Evolutionary conservation across 2,797 vertebrate genomes (phyloP).

Genomic region (Orestias chungarensis): DNA sequence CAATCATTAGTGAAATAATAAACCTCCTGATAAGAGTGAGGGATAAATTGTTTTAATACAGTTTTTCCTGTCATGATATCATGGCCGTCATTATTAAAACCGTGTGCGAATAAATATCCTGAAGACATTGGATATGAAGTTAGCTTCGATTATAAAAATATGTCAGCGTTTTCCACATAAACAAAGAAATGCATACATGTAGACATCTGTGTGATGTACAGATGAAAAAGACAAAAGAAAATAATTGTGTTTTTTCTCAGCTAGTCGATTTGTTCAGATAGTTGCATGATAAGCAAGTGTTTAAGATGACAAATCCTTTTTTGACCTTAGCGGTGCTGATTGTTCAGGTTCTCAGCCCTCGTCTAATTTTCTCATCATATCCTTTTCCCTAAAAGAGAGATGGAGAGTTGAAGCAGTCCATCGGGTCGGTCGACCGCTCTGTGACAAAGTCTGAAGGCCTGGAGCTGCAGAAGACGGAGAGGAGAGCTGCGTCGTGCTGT

Average conservation of each 20-base stretch:
- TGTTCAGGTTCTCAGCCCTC: neutral
- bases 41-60: neutral
- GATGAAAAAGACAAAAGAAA: neutral
- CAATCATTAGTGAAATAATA: neutral
- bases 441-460: slow-evolving; percentile 47
- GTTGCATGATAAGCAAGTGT: neutral
- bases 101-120: too few species aligned
- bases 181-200: neutral
- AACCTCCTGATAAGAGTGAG: neutral
- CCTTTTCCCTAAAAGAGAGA: slow-evolving; percentile 69
- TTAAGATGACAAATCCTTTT: neutral
- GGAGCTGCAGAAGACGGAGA: slow-evolving; percentile 46
- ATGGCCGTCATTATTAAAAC: neutral
- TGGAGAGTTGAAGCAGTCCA: slow-evolving; percentile 69
- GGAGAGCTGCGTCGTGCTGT: slow-evolving; percentile 46
- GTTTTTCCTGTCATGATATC: neutral
- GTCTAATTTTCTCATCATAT: slow-evolving; percentile 48
- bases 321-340: neutral
- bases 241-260: neutral
- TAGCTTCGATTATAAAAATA: too few species aligned
- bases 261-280: neutral
- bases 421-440: slow-evolving; percentile 58
- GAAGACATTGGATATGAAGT: neutral
- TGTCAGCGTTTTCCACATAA: too few species aligned
- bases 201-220: too few species aligned